Evolutionary conservation across 1,140 invertebrate genomes (phyloP).

Genomic region (Venustaconcha ellipsiformis): DNA sequence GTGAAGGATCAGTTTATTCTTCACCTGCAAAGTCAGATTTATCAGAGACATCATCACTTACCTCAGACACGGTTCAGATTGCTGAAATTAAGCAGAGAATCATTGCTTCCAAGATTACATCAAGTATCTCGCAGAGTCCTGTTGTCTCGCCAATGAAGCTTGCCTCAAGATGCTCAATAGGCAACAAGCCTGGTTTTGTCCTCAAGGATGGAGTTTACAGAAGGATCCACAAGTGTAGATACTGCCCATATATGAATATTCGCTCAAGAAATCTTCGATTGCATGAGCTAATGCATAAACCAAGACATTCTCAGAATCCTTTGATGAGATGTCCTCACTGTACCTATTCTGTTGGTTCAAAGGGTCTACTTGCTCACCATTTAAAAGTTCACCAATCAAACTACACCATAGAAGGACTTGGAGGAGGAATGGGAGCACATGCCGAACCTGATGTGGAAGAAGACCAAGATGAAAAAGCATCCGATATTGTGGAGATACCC

Average conservation of each 20-base stretch:
- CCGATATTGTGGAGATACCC: conserved; percentile 38
- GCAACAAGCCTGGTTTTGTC: conserved; percentile 51
- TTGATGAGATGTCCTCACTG: conserved; percentile 84
- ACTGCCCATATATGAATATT: conserved; percentile 86
- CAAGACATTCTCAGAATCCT: conserved; percentile 69
- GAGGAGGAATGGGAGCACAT: conserved; percentile 12
- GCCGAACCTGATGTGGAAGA: conserved; percentile 35
- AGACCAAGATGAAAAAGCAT: conserved; percentile 23
- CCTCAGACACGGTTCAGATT: conserved; percentile 61
- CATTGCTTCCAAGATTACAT: conserved; percentile 60
- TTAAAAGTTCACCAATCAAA: conserved; percentile 78
- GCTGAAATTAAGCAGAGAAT: conserved; percentile 63
- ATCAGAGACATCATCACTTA: conserved; percentile 47
- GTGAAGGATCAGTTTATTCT: conserved; percentile 18
- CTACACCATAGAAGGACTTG: conserved; percentile 29
- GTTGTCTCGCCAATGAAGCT: conserved; percentile 59
- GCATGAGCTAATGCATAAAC: conserved; percentile 87
- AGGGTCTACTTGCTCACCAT: conserved; percentile 82
- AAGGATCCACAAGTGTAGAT: conserved; percentile 88
- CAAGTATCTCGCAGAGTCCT: conserved; percentile 54
- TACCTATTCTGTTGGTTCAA: conserved; percentile 84
- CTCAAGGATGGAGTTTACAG: conserved; percentile 75
- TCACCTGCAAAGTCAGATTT: conserved; percentile 61
- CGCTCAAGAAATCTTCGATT: conserved; percentile 80
- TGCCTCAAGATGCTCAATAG: conserved; percentile 49